Conservation (phyloP, 2,797 vertebrate species). For the Fistularia commersonii region DNA sequence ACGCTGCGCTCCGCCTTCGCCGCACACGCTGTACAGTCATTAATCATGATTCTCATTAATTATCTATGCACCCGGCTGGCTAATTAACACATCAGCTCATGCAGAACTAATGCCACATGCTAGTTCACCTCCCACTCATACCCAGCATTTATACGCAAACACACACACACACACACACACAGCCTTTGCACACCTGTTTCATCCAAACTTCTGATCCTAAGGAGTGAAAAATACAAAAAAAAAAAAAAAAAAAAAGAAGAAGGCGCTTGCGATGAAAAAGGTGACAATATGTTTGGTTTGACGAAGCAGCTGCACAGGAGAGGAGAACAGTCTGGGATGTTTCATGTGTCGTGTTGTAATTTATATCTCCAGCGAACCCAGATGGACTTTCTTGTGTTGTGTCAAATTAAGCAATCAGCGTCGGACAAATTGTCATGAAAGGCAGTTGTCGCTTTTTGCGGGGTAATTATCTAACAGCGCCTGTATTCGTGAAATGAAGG, state of each 20-base stretch:
- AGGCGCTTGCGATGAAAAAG: conserved; percentile 1
- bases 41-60: conserved; percentile 79
- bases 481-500: no score
- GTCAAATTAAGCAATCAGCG: conserved; percentile 7
- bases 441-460: no score
- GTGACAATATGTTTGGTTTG: conserved; percentile 11
- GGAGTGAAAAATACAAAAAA: no score
- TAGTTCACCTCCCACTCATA: conserved; percentile 63
- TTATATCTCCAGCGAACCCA: conserved; percentile 6
- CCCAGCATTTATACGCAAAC: no score
- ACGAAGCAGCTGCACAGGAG: conserved; percentile 16
- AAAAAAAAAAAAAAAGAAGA: conserved; percentile 3
- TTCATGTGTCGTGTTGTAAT: conserved; percentile 21
- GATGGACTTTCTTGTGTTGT: conserved; percentile 8
- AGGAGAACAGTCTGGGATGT: background rate
- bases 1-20: conserved; percentile 55
- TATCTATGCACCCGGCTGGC: conserved; percentile 70
- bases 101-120: conserved; percentile 72
- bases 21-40: conserved; percentile 67
- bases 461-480: no score
- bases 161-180: conserved; percentile 5
- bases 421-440: no score
- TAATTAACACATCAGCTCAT: conserved; percentile 80
- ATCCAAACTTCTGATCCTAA: conserved; percentile 26
- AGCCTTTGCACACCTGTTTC: conserved; percentile 13